These are phyloP conservation scores for Halesus radiatus DNA, from an alignment of 1,140 invertebrate genomes.

Conservation along the genomic window DNA sequence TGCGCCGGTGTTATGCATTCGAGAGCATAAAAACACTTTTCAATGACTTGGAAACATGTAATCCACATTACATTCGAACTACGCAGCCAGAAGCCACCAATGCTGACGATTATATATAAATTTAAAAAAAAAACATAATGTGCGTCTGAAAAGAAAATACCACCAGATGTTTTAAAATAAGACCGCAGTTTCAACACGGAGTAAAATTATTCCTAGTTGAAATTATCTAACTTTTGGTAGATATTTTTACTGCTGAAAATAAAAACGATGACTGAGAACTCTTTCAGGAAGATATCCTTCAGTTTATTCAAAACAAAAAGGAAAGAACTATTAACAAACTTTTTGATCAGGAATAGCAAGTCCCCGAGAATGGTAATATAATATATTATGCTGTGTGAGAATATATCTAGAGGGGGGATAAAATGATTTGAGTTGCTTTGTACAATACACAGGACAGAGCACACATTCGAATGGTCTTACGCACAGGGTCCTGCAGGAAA, in stretches of 20 bases:
- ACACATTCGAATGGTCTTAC: neutral
- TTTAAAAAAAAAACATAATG: too few relatives aligned
- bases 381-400: too few relatives aligned
- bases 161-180: neutral
- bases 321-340: too few relatives aligned
- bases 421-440: neutral
- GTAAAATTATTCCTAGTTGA: too few relatives aligned
- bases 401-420: neutral
- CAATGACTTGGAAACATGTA: slow-evolving; percentile 1
- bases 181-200: too few relatives aligned
- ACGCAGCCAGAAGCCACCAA: neutral
- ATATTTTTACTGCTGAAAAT: too few relatives aligned
- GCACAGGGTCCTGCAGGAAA: neutral
- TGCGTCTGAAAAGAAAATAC: slow-evolving; percentile 1
- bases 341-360: too few relatives aligned
- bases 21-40: slow-evolving; percentile 20
- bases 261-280: too few relatives aligned
- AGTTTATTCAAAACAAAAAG: neutral
- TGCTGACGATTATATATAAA: neutral
- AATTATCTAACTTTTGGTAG: too few relatives aligned
- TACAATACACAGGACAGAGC: neutral
- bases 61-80: slow-evolving; percentile 10
- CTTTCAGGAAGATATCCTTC: neutral
- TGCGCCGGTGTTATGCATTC: slow-evolving; percentile 5
- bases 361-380: too few relatives aligned